Conservation (phyloP, 2,888 invertebrate species). For the Noctua janthe region DNA sequence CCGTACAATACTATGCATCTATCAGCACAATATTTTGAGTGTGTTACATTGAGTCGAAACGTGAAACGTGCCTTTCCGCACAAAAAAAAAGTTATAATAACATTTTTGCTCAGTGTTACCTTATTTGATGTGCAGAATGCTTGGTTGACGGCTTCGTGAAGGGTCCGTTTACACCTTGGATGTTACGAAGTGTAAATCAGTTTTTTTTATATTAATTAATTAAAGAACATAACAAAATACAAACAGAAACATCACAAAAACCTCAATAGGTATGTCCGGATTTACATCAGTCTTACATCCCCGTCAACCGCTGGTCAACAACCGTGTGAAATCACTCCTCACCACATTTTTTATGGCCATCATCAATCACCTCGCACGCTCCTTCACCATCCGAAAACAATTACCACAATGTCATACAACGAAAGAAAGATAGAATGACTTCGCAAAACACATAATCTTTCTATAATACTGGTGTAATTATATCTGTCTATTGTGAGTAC, state of each 20-base stretch:
- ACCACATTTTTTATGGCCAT: slow-evolving; percentile 12
- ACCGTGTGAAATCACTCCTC: slow-evolving; percentile 39
- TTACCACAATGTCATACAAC: slow-evolving; percentile 49
- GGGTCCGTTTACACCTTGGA: not conserved
- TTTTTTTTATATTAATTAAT: too few relatives aligned
- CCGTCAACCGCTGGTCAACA: slow-evolving; percentile 4
- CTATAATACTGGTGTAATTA: slow-evolving; percentile 84
- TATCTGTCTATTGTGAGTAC: slow-evolving; percentile 78
- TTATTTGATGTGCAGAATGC: too few relatives aligned
- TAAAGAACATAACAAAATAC: too few relatives aligned
- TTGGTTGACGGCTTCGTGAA: too few relatives aligned
- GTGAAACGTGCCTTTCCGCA: too few relatives aligned
- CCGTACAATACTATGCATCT: too few relatives aligned
- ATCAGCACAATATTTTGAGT: too few relatives aligned
- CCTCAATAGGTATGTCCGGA: too few relatives aligned
- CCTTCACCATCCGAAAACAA: slow-evolving; percentile 51
- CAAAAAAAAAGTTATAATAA: too few relatives aligned
- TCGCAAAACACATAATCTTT: slow-evolving; percentile 78
- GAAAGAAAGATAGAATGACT: slow-evolving; percentile 71
- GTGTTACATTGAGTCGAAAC: too few relatives aligned
- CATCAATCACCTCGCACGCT: slow-evolving; percentile 57
- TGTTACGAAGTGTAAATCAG: not conserved
- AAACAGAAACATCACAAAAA: too few relatives aligned
- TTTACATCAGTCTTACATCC: not conserved
- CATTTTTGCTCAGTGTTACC: too few relatives aligned